Percentiles rank a stretch among this genome's conserved stretches.
Evolutionary conservation across 2,113 vertebrate genomes (phyloP).

Genomic region (Etheostoma cragini): DNA sequence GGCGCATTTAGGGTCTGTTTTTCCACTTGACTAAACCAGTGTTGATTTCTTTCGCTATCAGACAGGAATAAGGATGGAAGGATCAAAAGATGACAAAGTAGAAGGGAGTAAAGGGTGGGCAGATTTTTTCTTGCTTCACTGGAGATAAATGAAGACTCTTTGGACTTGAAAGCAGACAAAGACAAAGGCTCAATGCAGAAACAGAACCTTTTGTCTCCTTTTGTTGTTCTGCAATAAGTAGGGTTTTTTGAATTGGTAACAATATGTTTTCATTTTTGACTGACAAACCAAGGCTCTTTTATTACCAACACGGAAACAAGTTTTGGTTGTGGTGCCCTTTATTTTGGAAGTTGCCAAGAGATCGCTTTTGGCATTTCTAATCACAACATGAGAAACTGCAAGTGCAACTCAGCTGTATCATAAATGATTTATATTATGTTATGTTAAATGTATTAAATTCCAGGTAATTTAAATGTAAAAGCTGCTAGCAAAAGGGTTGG

Average conservation of each 20-base stretch:
- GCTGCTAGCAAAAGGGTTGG: background rate
- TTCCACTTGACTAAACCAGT: slow-evolving; percentile 66
- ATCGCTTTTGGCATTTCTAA: slow-evolving; percentile 18
- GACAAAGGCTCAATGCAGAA: slow-evolving; percentile 44
- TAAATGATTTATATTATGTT: background rate
- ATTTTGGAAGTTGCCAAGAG: slow-evolving; percentile 5
- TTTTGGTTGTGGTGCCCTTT: background rate
- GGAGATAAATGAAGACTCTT: slow-evolving; percentile 68
- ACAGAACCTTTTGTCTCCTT: slow-evolving; percentile 57
- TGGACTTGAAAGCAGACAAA: slow-evolving; percentile 67
- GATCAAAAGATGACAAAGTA: slow-evolving; percentile 69
- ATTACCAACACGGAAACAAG: background rate
- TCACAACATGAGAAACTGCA: background rate
- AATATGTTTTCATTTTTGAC: slow-evolving; percentile 14
- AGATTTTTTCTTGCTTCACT: slow-evolving; percentile 70
- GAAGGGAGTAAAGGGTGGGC: slow-evolving; percentile 66
- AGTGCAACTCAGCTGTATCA: background rate
- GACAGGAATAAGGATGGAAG: slow-evolving; percentile 54
- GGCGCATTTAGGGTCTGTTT: slow-evolving; percentile 48
- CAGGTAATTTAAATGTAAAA: background rate
- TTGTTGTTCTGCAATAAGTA: slow-evolving; percentile 32
- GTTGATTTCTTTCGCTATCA: slow-evolving; percentile 66
- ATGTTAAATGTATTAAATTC: background rate
- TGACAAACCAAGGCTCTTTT: slow-evolving; percentile 16
- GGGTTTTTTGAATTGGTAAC: slow-evolving; percentile 18